Conservation (phyloP, 1,140 invertebrate species). For the Amphibalanus amphitrite region DNA sequence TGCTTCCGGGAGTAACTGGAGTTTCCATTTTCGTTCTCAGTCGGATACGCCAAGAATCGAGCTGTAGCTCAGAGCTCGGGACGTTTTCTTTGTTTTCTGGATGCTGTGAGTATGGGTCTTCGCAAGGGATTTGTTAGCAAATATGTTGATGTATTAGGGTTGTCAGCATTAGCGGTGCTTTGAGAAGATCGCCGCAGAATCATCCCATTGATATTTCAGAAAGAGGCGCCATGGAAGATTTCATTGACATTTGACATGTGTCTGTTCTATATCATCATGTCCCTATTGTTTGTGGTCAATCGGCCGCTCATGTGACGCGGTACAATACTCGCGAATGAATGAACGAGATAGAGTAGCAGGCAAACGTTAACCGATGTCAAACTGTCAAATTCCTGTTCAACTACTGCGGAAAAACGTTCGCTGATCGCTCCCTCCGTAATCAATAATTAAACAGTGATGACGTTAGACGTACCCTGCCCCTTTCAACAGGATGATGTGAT, state of each 20-base stretch:
- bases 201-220: neutral
- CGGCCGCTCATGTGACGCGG: too few relatives aligned
- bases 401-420: neutral
- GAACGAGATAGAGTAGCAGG: too few relatives aligned
- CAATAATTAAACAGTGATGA: neutral
- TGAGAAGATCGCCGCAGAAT: constrained; percentile 7
- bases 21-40: constrained; percentile 26
- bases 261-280: neutral
- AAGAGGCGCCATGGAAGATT: neutral
- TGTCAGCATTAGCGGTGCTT: constrained; percentile 11
- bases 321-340: too few relatives aligned
- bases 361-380: too few relatives aligned
- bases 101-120: constrained; percentile 46
- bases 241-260: neutral
- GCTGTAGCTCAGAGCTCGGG: constrained; percentile 42
- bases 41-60: constrained; percentile 52
- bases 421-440: neutral
- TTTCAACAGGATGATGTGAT: constrained; percentile 43
- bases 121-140: too few relatives aligned
- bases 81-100: constrained; percentile 55
- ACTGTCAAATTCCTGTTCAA: too few relatives aligned
- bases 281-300: constrained; percentile 7
- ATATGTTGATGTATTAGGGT: too few relatives aligned
- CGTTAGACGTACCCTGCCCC: constrained; percentile 4
- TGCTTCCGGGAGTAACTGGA: too few relatives aligned